Base-by-base conservation (phyloP, 2,113 vertebrate species). In the Rhinopomastus cyanomelas region DNA sequence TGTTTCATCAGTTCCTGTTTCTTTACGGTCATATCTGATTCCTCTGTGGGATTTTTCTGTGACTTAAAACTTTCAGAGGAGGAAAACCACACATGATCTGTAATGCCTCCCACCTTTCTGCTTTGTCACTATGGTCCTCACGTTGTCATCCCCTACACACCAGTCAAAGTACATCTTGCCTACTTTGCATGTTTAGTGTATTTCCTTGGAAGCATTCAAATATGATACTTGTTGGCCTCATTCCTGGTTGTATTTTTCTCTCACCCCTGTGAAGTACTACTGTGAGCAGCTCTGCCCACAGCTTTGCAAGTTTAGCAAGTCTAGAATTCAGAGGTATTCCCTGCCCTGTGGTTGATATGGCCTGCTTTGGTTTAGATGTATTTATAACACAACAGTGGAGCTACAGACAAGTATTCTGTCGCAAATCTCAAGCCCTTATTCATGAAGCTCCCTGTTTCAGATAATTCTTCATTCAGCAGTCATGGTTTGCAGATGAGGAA, bases 21-120 rank as follows among this genome's bases (percentile, higher is more conserved):
- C 77, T 95, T 12, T 84, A n/a, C 48, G 80, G 52, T 81, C 52
- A 88, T 81, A 92, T 66, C 73, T 85, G 66, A 86, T 84, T 94
- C 51, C 20, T 81, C 48, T 71, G 32, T 0, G 51, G 61, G 55
- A 42, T 93, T 93, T 94, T 94, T 86, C 81, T 88, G 8, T 90
- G 88, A 94, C 86, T 88, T 78, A 75, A 88, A 88, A 85, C 46
- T 86, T 94, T 85, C 61, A 60, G 46, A 76, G 62, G 76, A 81
- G 42, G 51, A 91, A 95, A 94, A 81, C 71, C 80, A 49, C 59
- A 26, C 8, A 27, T 39, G 42, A 52, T 65, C 21, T 92, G 59
- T 66, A 91, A 60, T 0, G 0, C 71, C 66, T 88, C 66, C 62
- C 53, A 68, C 80, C 49, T 79, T 91, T 87, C 88, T 95, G 77